Percentiles rank a stretch among this genome's conserved stretches.
Conservation (phyloP, 1,140 invertebrate genomes). For the Drosophila lini region DNA sequence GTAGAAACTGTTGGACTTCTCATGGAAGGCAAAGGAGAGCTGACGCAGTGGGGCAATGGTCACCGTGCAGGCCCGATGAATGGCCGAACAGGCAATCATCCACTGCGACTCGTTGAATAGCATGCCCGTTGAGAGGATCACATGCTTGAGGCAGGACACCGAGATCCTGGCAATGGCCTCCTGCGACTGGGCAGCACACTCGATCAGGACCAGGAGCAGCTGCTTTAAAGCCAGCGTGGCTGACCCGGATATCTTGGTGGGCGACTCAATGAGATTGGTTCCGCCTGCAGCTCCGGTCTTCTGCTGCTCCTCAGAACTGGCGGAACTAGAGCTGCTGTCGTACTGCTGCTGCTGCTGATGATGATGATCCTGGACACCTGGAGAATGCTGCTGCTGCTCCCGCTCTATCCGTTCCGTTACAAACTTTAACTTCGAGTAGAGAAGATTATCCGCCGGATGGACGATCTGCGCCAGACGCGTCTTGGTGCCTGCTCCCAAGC, state of each 20-base stretch:
- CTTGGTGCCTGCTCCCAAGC: conserved; percentile 55
- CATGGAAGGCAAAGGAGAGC: conserved; percentile 93
- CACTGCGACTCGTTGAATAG: conserved; percentile 92
- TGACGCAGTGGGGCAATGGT: conserved; percentile 93
- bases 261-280: conserved; percentile 66
- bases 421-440: conserved; percentile 81
- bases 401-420: conserved; percentile 67
- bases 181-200: conserved; percentile 94
- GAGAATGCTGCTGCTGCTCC: conserved; percentile 12
- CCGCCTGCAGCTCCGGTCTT: conserved; percentile 4
- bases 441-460: conserved; percentile 74
- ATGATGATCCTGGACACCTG: conserved; percentile 2
- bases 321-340: conserved; percentile 65
- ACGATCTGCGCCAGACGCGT: conserved; percentile 79
- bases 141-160: conserved; percentile 96
- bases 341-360: conserved; percentile 23
- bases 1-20: conserved; percentile 96
- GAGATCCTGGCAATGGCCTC: conserved; percentile 95
- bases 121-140: conserved; percentile 93
- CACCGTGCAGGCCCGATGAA: conserved; percentile 92
- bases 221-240: conserved; percentile 94
- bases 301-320: conserved; percentile 55
- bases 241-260: conserved; percentile 84
- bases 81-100: conserved; percentile 91
- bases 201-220: conserved; percentile 93